Evolutionary conservation across 2,113 vertebrate genomes (phyloP).

Genomic region (Scolopax mira): DNA sequence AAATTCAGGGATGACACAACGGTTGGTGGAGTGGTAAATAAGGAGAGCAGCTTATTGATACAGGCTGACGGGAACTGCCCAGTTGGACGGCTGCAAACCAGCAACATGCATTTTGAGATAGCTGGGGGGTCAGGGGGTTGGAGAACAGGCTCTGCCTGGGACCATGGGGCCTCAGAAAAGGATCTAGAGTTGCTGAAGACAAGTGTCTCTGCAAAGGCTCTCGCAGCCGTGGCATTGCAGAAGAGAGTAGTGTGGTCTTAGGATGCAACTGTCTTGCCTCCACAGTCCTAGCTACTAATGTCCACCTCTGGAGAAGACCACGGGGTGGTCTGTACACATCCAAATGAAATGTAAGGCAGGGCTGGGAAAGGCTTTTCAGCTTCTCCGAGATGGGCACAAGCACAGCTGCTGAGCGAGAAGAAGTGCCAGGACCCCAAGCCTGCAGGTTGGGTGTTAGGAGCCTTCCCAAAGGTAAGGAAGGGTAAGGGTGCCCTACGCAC

Average conservation of each 20-base stretch:
- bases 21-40: background rate
- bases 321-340: background rate
- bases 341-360: background rate
- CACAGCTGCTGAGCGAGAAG: background rate
- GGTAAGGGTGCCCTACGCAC: background rate
- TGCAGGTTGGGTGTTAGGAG: accelerated
- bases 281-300: background rate
- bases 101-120: background rate
- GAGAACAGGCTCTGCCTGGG: background rate
- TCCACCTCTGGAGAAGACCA: background rate
- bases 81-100: background rate
- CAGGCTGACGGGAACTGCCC: background rate
- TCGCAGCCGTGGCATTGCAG: background rate
- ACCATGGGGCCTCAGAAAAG: background rate
- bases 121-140: accelerated
- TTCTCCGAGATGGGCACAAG: background rate
- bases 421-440: accelerated
- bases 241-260: background rate
- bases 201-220: background rate
- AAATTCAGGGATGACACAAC: background rate
- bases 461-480: background rate
- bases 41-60: background rate
- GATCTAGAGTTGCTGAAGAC: background rate
- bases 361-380: background rate
- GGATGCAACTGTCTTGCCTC: background rate